phyloP scores from a whole-genome alignment of 53 echinoderm and acorn worm genomes.

The Luidia sarsii region DNA sequence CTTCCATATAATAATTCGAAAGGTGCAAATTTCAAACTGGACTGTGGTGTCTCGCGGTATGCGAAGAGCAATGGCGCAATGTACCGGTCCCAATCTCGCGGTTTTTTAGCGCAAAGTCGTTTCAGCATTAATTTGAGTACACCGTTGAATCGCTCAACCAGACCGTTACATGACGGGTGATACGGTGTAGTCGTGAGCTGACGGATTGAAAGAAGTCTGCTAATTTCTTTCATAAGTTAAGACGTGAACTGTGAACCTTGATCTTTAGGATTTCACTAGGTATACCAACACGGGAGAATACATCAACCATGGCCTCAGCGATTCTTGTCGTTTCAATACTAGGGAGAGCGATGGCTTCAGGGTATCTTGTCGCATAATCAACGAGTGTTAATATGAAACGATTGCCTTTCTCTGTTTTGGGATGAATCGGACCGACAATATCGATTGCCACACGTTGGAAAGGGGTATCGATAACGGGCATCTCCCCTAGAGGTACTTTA shows the following conservation, averaged over 20 bases:
- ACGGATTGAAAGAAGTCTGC: constrained; percentile 46
- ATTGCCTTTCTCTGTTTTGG: constrained; percentile 39
- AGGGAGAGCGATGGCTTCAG: constrained; percentile 53
- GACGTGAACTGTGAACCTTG: constrained; percentile 59
- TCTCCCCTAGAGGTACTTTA: constrained; percentile 50
- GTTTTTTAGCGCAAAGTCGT: constrained; percentile 54
- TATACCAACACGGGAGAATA: constrained; percentile 57
- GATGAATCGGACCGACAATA: constrained; percentile 57
- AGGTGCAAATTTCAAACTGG: constrained; percentile 59
- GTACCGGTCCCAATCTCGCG: constrained; percentile 60
- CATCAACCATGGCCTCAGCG: constrained; percentile 47
- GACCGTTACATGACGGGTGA: constrained; percentile 57
- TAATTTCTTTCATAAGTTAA: constrained; percentile 59
- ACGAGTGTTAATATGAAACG: constrained; percentile 54
- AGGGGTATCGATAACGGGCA: constrained; percentile 49
- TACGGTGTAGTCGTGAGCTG: constrained; percentile 55
- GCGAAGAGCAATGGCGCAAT: constrained; percentile 54
- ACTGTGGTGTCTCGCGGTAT: constrained; percentile 59
- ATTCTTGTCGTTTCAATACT: constrained; percentile 43
- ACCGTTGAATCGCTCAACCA: constrained; percentile 59
- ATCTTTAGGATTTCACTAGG: constrained; percentile 60
- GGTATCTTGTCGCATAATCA: constrained; percentile 47
- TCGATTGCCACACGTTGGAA: constrained; percentile 56
- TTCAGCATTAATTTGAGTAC: constrained; percentile 52
- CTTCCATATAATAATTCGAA: constrained; percentile 66